Evolutionary conservation across 92 coral and sea anemone genomes (phyloP), one percentile per base, ranked within the genome.

Genomic region (Epizoanthus rinbou): DNA sequence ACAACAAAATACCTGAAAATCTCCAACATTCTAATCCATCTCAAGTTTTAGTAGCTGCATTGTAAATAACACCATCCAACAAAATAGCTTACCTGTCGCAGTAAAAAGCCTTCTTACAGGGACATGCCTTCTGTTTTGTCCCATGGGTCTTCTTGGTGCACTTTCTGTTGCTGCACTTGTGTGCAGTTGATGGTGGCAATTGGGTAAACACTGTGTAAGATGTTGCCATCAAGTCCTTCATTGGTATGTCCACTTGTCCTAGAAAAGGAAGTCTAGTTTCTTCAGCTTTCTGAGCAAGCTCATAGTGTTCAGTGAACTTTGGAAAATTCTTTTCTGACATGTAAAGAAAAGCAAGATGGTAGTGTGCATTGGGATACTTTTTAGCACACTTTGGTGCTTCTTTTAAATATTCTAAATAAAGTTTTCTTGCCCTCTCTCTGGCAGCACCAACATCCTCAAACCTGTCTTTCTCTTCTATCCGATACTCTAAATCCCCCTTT

Each of bases 211-310:
- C 25, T 6, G 71, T 64, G 62, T 87, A 86, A 0, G 25, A 0
- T 13, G 64, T 37, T 17, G 80, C 13, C 50, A 92, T 17, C 9
- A 69, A 2, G 16, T 85, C 39, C 62, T 92, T 92, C 22, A 73
- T 13, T 2, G 39, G 58, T 0, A 68, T 52, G 1, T 75, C 52
- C 24, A 91, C 91, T 3, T 80, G 92, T 6, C 28, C 79, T 64
- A 88, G 50, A 75, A 93, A 93, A 25, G 95, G 91, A 0, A 93
- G 85, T 63, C 93, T 84, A 45, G 69, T 88, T 69, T 75, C 93
- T 72, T 93, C 95, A 33, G 95, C 91, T 66, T 93, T 88, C 68
- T 93, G 92, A 13, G 92, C 95, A 19, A 73, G 85, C 81, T 88
- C 93, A 43, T 83, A 85, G 75, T 74, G 80, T 62, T 84, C 66